Conservation (phyloP, 1,140 invertebrate genomes). For the Drosophila micromelanica region DNA sequence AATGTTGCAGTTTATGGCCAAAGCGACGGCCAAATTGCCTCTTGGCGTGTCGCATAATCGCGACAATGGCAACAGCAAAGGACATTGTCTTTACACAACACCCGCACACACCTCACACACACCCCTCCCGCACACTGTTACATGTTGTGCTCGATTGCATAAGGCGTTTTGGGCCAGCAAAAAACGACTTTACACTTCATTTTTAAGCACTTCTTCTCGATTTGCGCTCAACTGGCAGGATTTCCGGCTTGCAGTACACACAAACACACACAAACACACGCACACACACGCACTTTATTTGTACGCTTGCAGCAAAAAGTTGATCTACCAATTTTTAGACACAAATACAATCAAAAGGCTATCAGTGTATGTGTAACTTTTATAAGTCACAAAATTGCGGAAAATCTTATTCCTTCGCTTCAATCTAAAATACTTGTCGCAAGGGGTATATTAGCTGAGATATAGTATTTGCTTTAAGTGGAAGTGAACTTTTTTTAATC, state of each 20-base stretch:
- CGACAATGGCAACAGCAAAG: constrained; percentile 46
- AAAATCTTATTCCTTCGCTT: constrained; percentile 27
- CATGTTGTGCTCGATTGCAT: constrained; percentile 58
- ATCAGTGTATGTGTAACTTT: constrained; percentile 33
- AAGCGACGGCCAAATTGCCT: constrained; percentile 68
- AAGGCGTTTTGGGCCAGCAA: constrained; percentile 39
- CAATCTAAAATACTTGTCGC: neutral
- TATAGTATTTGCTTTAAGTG: neutral
- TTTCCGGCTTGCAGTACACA: constrained; percentile 40
- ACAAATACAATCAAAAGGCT: constrained; percentile 29
- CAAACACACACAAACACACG: constrained; percentile 14
- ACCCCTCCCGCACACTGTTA: neutral
- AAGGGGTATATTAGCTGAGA: neutral
- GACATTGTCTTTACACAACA: constrained; percentile 59
- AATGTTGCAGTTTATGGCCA: constrained; percentile 75
- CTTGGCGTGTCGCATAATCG: constrained; percentile 67
- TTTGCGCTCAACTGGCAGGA: constrained; percentile 70
- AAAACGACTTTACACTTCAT: constrained; percentile 66
- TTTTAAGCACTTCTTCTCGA: constrained; percentile 38
- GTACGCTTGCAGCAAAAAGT: constrained; percentile 52
- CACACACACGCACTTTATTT: constrained; percentile 6
- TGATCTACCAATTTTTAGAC: constrained; percentile 69
- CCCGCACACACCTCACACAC: constrained; percentile 6
- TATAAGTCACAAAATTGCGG: constrained; percentile 39
- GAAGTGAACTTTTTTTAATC: too few species aligned